Evolutionary conservation across 2,113 vertebrate genomes (phyloP).

Genomic region (Amazona vittata): DNA sequence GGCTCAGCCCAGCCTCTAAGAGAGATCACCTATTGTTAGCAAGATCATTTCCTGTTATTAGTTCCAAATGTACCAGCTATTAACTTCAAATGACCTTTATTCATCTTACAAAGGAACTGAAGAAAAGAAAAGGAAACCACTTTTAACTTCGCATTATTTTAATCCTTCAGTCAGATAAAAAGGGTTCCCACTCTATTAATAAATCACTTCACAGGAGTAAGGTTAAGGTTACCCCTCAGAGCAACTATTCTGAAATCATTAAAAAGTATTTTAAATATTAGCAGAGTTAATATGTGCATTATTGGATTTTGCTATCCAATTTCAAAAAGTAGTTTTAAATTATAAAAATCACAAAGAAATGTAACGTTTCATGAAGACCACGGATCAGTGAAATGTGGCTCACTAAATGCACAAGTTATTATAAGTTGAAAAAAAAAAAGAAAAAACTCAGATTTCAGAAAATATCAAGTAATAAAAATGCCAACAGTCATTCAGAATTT

Average conservation of each 20-base stretch:
- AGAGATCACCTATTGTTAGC: not conserved
- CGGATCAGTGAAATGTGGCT: not conserved
- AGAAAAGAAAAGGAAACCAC: not conserved
- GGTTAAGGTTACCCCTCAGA: not conserved
- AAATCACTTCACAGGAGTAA: not conserved
- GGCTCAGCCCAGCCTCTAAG: not conserved
- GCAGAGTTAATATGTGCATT: not conserved
- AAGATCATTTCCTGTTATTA: slow-evolving; percentile 24
- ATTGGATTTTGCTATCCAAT: not conserved
- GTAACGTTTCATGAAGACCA: not conserved
- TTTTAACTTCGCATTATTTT: not conserved
- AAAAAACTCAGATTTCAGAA: not conserved
- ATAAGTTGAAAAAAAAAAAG: not conserved
- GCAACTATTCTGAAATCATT: not conserved
- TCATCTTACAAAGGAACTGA: not conserved
- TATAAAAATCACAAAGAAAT: not conserved
- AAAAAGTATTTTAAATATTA: not conserved
- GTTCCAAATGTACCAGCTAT: not conserved
- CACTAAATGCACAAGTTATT: not conserved
- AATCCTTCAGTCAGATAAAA: not conserved
- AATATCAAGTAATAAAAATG: not conserved
- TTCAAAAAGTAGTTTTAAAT: not conserved
- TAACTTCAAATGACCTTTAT: slow-evolving; percentile 31
- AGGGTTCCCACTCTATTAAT: not conserved
- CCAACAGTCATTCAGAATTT: not conserved